Evolutionary conservation across 2,113 vertebrate genomes (phyloP).

Genomic region (Sterna hirundo): DNA sequence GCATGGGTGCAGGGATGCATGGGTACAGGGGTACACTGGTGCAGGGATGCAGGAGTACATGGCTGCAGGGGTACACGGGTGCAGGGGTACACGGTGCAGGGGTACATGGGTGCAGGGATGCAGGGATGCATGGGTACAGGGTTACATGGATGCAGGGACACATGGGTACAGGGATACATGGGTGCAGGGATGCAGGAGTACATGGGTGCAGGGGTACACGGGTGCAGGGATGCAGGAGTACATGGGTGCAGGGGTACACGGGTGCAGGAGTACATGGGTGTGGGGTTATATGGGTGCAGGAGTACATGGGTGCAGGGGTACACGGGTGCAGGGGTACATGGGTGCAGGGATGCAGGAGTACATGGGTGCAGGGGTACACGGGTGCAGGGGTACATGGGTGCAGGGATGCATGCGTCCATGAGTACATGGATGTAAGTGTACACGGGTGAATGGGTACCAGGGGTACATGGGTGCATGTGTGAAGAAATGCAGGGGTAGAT

Average conservation of each 20-base stretch:
- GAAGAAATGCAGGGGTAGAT: neutral
- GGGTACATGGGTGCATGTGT: neutral
- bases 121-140: no score
- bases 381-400: neutral
- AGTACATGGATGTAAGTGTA: no score
- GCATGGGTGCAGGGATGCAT: fast-evolving
- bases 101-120: fast-evolving
- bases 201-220: fast-evolving
- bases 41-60: neutral
- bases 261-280: neutral
- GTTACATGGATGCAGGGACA: no score
- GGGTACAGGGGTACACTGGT: neutral
- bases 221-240: neutral
- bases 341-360: neutral
- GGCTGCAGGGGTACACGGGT: no score
- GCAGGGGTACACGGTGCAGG: fast-evolving
- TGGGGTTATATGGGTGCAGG: no score
- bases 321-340: neutral
- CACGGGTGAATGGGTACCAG: fast-evolving
- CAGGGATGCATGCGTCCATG: fast-evolving
- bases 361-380: neutral
- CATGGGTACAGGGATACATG: no score
- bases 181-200: fast-evolving
- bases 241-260: neutral
- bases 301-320: no score